Percentiles rank a stretch among this genome's conserved stretches.
Evolutionary conservation across 2,888 invertebrate species (phyloP).

Genomic region (Rhagonycha lutea): DNA sequence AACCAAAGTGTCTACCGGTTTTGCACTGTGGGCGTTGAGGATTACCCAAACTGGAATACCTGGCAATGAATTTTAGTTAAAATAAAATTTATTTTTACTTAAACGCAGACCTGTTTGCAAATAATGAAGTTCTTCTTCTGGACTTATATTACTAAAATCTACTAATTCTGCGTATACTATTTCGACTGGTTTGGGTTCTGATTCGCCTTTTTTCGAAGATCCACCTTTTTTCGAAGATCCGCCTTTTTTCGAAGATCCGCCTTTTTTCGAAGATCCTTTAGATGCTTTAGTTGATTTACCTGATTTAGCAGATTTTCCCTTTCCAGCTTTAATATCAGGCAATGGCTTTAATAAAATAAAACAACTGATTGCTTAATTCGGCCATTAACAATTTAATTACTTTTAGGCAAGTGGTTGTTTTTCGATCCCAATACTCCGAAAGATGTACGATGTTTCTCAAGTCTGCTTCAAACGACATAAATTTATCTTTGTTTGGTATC

Average conservation of each 20-base stretch:
- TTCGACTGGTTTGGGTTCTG: background rate
- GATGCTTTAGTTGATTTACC: background rate
- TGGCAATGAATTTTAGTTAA: background rate
- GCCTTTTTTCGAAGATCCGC: too few relatives aligned
- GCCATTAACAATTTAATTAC: background rate
- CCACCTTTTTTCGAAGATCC: too few relatives aligned
- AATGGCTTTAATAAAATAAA: background rate
- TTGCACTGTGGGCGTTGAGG: slow-evolving; percentile 17
- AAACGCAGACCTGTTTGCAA: background rate
- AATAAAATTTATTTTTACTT: background rate
- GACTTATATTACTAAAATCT: background rate
- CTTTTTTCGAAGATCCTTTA: background rate
- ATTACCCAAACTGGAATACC: slow-evolving; percentile 35
- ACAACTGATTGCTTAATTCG: background rate
- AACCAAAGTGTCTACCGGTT: slow-evolving; percentile 19
- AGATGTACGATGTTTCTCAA: slow-evolving; percentile 37
- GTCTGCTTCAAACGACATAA: slow-evolving; percentile 37
- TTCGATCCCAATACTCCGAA: slow-evolving; percentile 45
- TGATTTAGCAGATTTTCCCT: background rate
- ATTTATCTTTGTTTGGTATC: slow-evolving; percentile 29
- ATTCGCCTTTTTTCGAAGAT: background rate
- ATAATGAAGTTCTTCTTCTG: background rate
- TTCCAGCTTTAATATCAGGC: background rate
- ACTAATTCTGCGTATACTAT: background rate
- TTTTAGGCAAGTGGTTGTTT: slow-evolving; percentile 11